Base-by-base conservation (phyloP, 1,140 invertebrate species). In the Adelges cooleyi region DNA sequence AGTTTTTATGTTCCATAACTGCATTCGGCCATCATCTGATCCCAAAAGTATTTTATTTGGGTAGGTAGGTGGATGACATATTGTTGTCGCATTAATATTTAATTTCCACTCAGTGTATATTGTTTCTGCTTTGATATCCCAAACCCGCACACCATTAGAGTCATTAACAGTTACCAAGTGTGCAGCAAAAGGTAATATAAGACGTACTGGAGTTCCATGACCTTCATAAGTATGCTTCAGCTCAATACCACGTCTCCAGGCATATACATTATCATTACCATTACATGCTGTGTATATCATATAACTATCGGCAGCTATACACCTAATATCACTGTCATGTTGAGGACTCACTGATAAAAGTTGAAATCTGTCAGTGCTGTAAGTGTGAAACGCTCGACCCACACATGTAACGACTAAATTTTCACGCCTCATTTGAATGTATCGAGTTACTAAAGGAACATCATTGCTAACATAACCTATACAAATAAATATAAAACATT, bases 1-100 rank as follows among this genome's bases (percentile, higher is more conserved):
- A 69, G 83, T 83, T 62, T 86, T 85, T 4, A 98, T 77, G 77
- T 98, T 98, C 89, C 92, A 94, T 49, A 98, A 74, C 70, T 96
- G 90, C 66, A 98, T 68, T 38, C 78, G 74, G 0, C 95, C 95
- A 75, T 97, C 90, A 56, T 85, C 79, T 70, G 91, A 95, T 13
- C 88, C 95, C 50, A 98, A 75, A n/a, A 98, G 74, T 50, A 98
- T 82, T 78, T 98, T 98, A 74, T 98, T 97, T 2, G 94, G 74
- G 73, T 98, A 98, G 0, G 94, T 94, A 48, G 80, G 84, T 2
- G 94, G 95, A 80, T 98, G 95, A 50, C 87, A 77, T 1, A 95
- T 68, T 0, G 86, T 78, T 0, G 87, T 85, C 15, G 75, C 74
- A 0, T 80, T 74, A n/a, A 80, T 77, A 68, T 82, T 80, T 72